Percentiles rank a stretch among this genome's conserved stretches.
phyloP scores from a whole-genome alignment of 2,888 invertebrate genomes.

The Macrosiphum euphorbiae region DNA sequence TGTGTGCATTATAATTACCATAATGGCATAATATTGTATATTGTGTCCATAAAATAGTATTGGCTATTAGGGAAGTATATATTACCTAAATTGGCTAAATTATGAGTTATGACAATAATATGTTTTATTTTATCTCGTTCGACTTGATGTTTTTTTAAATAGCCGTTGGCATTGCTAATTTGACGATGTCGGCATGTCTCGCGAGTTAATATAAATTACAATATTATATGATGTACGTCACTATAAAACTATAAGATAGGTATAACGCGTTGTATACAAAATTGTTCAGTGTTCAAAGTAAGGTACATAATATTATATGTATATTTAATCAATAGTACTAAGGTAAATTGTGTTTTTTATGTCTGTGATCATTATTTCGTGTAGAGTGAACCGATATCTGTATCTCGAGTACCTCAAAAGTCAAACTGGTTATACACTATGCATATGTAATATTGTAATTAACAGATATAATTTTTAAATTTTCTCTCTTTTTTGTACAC shows the following conservation, averaged over 20 bases:
- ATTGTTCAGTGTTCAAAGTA: neutral
- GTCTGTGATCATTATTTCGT: neutral
- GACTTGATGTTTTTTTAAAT: neutral
- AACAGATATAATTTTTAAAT: neutral
- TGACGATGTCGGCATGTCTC: neutral
- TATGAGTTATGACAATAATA: neutral
- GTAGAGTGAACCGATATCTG: neutral
- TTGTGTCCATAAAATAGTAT: neutral
- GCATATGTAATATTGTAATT: neutral
- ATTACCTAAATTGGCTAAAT: neutral
- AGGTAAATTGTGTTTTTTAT: neutral
- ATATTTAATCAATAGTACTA: too few species aligned
- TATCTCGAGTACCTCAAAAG: neutral
- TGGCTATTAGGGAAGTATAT: neutral
- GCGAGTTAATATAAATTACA: neutral
- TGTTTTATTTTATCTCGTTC: slow-evolving; percentile 1
- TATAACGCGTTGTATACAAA: neutral
- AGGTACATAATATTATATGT: too few species aligned
- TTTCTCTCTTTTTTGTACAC: neutral
- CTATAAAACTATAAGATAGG: neutral
- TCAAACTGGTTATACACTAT: neutral
- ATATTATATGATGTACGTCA: neutral
- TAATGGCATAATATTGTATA: too few species aligned
- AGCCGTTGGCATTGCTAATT: neutral
- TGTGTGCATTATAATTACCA: slow-evolving; percentile 1